Percentiles rank a stretch among this genome's conserved stretches.
Evolutionary conservation across 2,113 vertebrate genomes (phyloP).

Genomic region (Neolamprologus longior): DNA sequence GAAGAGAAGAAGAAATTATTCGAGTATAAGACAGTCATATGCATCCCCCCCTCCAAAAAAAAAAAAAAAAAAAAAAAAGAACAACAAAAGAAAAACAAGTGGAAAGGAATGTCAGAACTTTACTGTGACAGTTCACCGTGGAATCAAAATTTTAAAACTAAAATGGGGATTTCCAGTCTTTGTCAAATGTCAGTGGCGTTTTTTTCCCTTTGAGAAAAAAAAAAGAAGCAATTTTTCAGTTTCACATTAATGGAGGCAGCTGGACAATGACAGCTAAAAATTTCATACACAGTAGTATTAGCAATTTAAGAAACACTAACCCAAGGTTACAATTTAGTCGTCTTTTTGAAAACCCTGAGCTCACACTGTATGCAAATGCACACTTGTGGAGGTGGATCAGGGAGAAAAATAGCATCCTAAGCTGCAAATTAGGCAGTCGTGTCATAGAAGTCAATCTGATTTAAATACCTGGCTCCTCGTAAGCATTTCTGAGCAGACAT

Average conservation of each 20-base stretch:
- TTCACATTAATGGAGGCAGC: not conserved
- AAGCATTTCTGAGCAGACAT: not conserved
- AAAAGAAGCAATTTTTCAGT: not conserved
- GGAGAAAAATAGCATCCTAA: not conserved
- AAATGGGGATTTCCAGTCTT: not conserved
- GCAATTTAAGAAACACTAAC: not conserved
- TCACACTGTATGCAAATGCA: slow-evolving; percentile 26
- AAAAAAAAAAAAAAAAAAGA: not conserved
- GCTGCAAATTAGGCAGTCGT: slow-evolving; percentile 31
- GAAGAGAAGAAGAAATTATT: not conserved
- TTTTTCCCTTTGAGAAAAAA: not conserved
- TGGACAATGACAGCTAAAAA: not conserved
- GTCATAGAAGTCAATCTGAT: slow-evolving; percentile 34
- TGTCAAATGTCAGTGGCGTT: not conserved
- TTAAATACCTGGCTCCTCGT: slow-evolving; percentile 27
- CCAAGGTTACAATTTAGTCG: not conserved
- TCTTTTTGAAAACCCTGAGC: not conserved
- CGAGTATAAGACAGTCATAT: not conserved
- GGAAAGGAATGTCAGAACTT: not conserved
- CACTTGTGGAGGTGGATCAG: slow-evolving; percentile 12
- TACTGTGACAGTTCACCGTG: not conserved
- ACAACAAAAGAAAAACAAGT: not conserved
- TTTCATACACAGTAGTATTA: not conserved
- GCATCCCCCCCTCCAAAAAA: rapidly evolving
- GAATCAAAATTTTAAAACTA: not conserved